phyloP scores from a whole-genome alignment of 2,888 invertebrate species.

The Neocrepidodera transversa region DNA sequence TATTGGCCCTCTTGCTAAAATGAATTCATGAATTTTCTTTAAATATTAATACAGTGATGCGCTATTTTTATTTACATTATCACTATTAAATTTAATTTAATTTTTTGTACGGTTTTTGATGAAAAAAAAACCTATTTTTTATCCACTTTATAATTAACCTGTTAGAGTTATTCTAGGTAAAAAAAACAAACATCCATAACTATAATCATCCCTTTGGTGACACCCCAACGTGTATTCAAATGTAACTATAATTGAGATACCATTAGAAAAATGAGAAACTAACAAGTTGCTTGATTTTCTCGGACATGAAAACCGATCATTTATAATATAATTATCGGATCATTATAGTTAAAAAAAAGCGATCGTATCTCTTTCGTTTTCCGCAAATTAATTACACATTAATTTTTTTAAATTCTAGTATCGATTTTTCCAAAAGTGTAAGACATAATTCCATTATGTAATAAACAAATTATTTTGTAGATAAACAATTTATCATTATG shows the following conservation, averaged over 20 bases:
- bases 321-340: constrained; percentile 56
- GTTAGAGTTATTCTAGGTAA: constrained; percentile 5
- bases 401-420: no score
- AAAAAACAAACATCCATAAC: constrained; percentile 6
- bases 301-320: constrained; percentile 55
- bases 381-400: constrained; percentile 19
- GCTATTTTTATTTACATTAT: no score
- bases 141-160: constrained; percentile 9
- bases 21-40: no score
- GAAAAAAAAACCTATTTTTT: no score
- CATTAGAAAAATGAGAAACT: constrained; percentile 49
- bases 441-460: no score
- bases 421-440: no score
- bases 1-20: no score
- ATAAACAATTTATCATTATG: constrained; percentile 12
- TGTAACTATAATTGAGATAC: constrained; percentile 43
- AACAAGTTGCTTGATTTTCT: constrained; percentile 47
- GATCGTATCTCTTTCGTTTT: neutral
- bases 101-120: no score
- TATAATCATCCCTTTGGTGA: constrained; percentile 16
- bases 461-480: neutral
- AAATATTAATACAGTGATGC: no score
- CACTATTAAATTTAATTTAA: no score
- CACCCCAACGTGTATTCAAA: constrained; percentile 25
- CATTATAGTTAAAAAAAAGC: constrained; percentile 44